Evolutionary conservation across 2,113 vertebrate genomes (phyloP).

Genomic region (Myotis brandtii): DNA sequence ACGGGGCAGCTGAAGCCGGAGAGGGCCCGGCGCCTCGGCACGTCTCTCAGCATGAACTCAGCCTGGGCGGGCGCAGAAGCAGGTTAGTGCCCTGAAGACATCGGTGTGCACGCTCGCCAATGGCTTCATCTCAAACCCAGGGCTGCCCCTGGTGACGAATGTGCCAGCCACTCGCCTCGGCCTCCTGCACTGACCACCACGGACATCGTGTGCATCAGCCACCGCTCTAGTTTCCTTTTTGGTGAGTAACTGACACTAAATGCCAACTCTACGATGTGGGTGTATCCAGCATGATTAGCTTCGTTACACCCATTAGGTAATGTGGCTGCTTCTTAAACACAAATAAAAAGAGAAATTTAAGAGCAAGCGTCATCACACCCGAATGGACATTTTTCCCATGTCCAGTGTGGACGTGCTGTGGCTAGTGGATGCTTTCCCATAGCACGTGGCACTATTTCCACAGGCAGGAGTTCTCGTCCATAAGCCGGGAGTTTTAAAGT

Average conservation of each 20-base stretch:
- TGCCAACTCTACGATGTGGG: conserved; percentile 78
- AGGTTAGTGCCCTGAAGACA: neutral
- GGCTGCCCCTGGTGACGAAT: conserved; percentile 80
- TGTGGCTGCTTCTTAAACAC: conserved; percentile 21
- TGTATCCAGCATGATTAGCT: conserved; percentile 71
- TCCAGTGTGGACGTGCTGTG: neutral
- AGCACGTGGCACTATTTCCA: neutral
- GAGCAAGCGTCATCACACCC: neutral
- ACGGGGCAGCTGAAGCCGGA: neutral
- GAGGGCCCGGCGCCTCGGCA: no score
- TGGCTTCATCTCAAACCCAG: conserved; percentile 70
- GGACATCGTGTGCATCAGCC: conserved; percentile 66
- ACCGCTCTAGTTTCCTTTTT: conserved; percentile 64
- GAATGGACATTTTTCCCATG: neutral
- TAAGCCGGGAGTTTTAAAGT: neutral
- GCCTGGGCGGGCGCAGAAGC: neutral
- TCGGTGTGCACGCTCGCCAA: neutral
- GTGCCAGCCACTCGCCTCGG: conserved; percentile 80
- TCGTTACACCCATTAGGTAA: conserved; percentile 71
- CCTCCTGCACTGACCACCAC: conserved; percentile 75
- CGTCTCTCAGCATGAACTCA: neutral
- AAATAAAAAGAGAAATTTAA: conserved; percentile 28
- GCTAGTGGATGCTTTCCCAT: neutral
- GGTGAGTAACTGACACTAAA: conserved; percentile 78
- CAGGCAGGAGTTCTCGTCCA: neutral